phyloP scores from a whole-genome alignment of 1,140 invertebrate species.

The Ips nitidus region DNA sequence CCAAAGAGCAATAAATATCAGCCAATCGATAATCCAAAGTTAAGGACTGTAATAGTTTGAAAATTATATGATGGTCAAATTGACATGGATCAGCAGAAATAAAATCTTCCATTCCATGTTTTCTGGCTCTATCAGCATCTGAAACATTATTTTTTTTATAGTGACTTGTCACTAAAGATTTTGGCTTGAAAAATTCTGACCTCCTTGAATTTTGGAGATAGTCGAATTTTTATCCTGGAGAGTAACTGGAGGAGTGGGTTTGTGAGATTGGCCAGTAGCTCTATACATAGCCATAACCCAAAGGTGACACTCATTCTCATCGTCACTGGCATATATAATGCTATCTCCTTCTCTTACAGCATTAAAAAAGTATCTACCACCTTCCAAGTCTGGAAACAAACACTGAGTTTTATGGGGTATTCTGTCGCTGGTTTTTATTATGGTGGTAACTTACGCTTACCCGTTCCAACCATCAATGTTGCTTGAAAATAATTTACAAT shows the following conservation, averaged over 20 bases:
- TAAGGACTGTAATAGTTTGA: conserved; percentile 87
- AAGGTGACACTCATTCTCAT: conserved; percentile 96
- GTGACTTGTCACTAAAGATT: background rate
- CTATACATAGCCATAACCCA: conserved; percentile 99
- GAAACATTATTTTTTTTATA: conserved; percentile 22
- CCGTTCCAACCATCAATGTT: conserved; percentile 88
- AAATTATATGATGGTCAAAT: conserved; percentile 92
- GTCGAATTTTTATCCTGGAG: conserved; percentile 82
- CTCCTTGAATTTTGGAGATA: conserved; percentile 87
- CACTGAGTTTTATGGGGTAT: conserved; percentile 25
- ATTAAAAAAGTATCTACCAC: conserved; percentile 95
- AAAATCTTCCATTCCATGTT: conserved; percentile 99
- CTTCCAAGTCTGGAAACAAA: conserved; percentile 70
- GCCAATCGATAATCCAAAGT: conserved; percentile 94
- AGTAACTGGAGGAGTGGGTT: conserved; percentile 91
- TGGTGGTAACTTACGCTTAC: conserved; percentile 54
- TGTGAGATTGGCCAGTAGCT: conserved; percentile 98
- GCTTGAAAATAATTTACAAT: conserved; percentile 58
- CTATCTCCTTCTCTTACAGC: conserved; percentile 98
- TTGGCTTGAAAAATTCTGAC: conserved; percentile 51
- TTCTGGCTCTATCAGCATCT: conserved; percentile 94
- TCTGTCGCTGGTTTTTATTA: conserved; percentile 22
- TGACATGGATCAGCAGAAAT: conserved; percentile 97
- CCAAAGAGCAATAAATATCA: conserved; percentile 96
- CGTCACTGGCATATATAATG: conserved; percentile 94